These are phyloP conservation scores for Belgica antarctica DNA, from an alignment of 2,888 invertebrate species.

Conservation along the genomic window DNA sequence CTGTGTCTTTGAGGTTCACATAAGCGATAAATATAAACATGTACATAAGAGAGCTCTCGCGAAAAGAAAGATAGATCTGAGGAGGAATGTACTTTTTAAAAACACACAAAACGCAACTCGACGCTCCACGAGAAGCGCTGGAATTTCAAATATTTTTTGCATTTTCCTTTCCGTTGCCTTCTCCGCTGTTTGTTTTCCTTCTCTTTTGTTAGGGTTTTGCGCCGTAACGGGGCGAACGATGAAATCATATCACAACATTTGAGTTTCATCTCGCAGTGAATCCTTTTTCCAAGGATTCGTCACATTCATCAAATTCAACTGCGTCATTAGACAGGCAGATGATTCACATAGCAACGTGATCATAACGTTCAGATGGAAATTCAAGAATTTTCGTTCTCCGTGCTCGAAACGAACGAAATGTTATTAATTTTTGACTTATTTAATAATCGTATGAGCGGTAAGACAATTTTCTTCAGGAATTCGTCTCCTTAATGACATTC, in stretches of 20 bases:
- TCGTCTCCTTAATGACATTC: conserved; percentile 1
- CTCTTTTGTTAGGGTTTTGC: neutral
- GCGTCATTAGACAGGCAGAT: no score
- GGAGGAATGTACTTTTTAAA: conserved; percentile 4
- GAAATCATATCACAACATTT: conserved; percentile 3
- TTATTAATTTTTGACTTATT: conserved; percentile 25
- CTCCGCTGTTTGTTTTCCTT: conserved; percentile 5
- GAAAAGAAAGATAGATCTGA: conserved; percentile 27
- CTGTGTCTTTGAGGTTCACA: neutral
- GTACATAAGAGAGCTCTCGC: conserved; percentile 7
- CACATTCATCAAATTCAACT: no score
- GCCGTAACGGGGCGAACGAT: neutral
- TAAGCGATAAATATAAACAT: neutral
- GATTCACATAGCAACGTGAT: neutral
- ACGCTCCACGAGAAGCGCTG: conserved; percentile 3
- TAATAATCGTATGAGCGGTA: neutral
- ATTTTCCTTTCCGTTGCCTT: conserved; percentile 26
- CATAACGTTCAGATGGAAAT: neutral
- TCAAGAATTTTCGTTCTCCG: neutral
- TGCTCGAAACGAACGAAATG: neutral
- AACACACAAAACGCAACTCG: conserved; percentile 35
- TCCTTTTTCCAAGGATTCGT: neutral
- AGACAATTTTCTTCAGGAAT: neutral
- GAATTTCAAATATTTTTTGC: conserved; percentile 41
- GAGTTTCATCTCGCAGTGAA: neutral